A percentile compares a stretch with the other conserved stretches of the same genome.
Conservation (phyloP, 1,140 invertebrate genomes). For the Homarus americanus region DNA sequence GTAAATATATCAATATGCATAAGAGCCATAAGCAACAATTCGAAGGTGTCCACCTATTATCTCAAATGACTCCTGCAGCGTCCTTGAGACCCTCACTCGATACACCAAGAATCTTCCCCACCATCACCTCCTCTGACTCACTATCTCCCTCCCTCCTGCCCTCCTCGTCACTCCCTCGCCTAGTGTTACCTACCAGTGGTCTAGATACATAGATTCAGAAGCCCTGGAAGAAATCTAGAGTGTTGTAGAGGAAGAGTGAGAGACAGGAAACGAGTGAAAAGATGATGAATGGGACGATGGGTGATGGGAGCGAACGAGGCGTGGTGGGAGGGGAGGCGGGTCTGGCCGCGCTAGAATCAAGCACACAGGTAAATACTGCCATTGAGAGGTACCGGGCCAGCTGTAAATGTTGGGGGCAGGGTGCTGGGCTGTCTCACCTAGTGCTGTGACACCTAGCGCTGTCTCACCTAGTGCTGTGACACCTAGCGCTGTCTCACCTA, state of each 20-base stretch:
- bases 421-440: neutral
- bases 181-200: too few relatives aligned
- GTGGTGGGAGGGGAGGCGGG: neutral
- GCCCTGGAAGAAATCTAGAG: neutral
- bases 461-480: neutral
- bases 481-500: neutral
- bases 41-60: conserved; percentile 46
- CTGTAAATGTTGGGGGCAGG: conserved; percentile 38
- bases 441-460: neutral
- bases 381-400: conserved; percentile 38
- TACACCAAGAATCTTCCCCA: neutral
- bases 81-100: conserved; percentile 33
- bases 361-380: conserved; percentile 50
- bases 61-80: conserved; percentile 34
- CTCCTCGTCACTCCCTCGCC: neutral
- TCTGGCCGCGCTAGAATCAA: conserved; percentile 27
- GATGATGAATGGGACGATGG: neutral
- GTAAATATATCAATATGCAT: conserved; percentile 67
- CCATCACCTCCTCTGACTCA: neutral
- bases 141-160: neutral
- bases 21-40: conserved; percentile 28
- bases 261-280: neutral
- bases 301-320: conserved; percentile 2
- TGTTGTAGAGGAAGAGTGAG: neutral
- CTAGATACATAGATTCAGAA: neutral